Conservation (phyloP, 2,113 vertebrate genomes). For the Dipodomys stephensi region DNA sequence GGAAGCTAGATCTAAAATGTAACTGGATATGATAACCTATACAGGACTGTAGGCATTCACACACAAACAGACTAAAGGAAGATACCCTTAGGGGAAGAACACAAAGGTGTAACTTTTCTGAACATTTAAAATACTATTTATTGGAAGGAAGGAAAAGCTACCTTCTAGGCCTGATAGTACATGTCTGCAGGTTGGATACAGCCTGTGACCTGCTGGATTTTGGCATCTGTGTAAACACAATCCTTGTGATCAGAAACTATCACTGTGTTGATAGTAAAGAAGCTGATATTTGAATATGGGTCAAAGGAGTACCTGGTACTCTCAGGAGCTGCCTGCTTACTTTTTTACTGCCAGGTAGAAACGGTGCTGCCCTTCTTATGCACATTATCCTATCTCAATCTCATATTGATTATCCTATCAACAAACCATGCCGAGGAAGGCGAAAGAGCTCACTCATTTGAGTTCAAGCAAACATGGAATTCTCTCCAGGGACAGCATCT, state of each 20-base stretch:
- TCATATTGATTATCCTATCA: neutral
- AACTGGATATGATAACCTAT: no score
- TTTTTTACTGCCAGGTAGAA: neutral
- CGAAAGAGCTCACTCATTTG: neutral
- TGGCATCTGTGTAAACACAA: neutral
- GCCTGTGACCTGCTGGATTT: neutral
- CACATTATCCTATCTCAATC: neutral
- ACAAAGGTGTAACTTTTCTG: no score
- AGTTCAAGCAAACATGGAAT: neutral
- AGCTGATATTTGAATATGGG: no score
- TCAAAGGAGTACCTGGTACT: rapidly evolving
- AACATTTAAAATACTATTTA: no score
- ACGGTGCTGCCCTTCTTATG: neutral
- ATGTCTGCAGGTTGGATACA: neutral
- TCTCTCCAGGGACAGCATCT: neutral
- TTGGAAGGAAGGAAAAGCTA: neutral
- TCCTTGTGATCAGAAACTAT: neutral
- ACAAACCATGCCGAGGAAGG: no score
- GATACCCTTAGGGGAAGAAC: no score
- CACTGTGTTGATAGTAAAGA: neutral
- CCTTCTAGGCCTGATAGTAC: neutral
- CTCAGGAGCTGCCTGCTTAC: neutral
- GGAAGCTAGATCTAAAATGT: no score
- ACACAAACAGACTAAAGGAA: no score
- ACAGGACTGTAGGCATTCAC: no score